Evolutionary conservation across 2,797 vertebrate species (phyloP), one percentile per base, ranked within the genome.

Genomic region (Sciurus vulgaris): DNA sequence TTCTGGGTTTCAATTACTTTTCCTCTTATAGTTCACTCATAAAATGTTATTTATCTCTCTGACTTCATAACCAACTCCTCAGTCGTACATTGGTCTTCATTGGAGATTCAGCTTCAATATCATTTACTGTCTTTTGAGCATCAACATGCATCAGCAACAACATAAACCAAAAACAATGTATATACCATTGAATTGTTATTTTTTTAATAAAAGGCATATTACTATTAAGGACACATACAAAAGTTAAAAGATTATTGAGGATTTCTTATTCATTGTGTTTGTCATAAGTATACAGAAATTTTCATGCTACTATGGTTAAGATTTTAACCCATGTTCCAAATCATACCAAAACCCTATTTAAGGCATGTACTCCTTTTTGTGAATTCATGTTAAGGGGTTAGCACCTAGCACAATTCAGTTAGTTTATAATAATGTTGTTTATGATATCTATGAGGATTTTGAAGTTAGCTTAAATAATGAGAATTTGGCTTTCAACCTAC

Each of bases 381-480:
- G 5, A 2, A 63, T 74, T 87, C 70, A 79, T 78, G 22, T 74
- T 69, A 69, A 86, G 82, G 54, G 2, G 2, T 26, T 22, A 59
- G 12, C 11, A 90, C 4, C 5, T 33, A 54, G 18, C 9, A 33
- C 2, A 51, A 28, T 33, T 22, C 8, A 61, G 3, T 84, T 77
- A 38, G 5, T n/a, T 67, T 28, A 38, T 54, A 56, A 61, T 61
- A 84, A 59, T 70, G 2, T 24, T 56, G 18, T 59, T 85, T 90
- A 56, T 11, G 91, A 26, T 61, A 26, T 6, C 54, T 54, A 59
- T 59, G 38, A 95, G 61, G 2, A 26, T 14, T 74, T 51, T 59
- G 35, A 81, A 65, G 44, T 96, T 65, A 84, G 15, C 85, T 88
- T 33, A 85, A 35, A 44, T 81, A 35, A 83, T 78, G 78, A 93